Conservation (phyloP, 2,113 vertebrate genomes). For the Aleadryas rufinucha region DNA sequence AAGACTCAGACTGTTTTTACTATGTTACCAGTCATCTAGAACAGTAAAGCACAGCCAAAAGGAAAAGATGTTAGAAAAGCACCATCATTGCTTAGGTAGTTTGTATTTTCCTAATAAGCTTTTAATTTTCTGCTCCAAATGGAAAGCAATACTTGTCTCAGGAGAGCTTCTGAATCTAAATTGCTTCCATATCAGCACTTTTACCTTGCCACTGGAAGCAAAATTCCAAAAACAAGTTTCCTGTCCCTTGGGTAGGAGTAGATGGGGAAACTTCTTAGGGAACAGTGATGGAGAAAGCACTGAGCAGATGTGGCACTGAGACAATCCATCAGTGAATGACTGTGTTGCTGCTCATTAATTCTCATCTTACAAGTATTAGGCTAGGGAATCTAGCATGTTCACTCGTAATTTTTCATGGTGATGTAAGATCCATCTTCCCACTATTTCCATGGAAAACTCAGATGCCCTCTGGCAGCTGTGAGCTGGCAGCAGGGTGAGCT, state of each 20-base stretch:
- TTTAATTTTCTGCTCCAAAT: neutral
- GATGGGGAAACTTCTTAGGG: neutral
- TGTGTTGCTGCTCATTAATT: neutral
- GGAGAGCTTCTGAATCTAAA: neutral
- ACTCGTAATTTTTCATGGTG: neutral
- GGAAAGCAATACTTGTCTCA: neutral
- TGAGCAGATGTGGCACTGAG: neutral
- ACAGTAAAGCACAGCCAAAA: neutral
- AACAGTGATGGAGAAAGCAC: neutral
- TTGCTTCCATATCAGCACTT: neutral
- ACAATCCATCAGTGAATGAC: rapidly evolving
- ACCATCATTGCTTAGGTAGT: neutral
- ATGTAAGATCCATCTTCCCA: neutral
- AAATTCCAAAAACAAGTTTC: neutral
- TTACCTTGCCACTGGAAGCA: neutral
- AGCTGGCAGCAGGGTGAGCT: neutral
- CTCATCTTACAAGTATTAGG: neutral
- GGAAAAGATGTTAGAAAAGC: neutral
- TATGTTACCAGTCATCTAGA: neutral
- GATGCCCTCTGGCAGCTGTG: neutral
- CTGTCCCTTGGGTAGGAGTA: neutral
- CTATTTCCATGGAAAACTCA: neutral
- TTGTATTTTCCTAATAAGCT: neutral
- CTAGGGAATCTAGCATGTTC: neutral
- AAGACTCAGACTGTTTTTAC: neutral